These are phyloP conservation scores for Drosophila navojoa DNA, from an alignment of 1,140 invertebrate species.

Conservation along the genomic window DNA sequence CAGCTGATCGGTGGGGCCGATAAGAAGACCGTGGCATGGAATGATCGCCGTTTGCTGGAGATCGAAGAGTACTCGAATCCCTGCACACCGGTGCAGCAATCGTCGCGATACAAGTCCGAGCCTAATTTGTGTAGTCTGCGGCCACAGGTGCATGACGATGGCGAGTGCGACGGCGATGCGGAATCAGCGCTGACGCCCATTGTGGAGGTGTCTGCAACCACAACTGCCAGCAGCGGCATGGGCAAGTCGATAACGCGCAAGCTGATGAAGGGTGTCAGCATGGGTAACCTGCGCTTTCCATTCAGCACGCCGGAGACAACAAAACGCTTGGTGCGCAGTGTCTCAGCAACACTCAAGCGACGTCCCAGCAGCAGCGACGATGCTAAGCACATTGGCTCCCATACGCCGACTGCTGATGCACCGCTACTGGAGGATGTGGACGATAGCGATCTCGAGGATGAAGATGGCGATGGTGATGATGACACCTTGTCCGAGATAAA, in stretches of 20 bases:
- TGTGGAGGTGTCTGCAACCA: slow-evolving; percentile 46
- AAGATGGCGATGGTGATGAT: slow-evolving; percentile 45
- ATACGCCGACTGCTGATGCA: slow-evolving; percentile 27
- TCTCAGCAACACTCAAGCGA: slow-evolving; percentile 65
- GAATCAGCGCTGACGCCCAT: slow-evolving; percentile 61
- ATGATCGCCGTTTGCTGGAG: slow-evolving; percentile 66
- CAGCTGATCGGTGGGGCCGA: slow-evolving; percentile 55
- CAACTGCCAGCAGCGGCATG: slow-evolving; percentile 42
- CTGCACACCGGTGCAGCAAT: slow-evolving; percentile 72
- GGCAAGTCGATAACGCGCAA: slow-evolving; percentile 73
- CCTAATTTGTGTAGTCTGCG: slow-evolving; percentile 76
- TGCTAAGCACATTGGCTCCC: slow-evolving; percentile 33
- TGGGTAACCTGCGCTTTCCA: slow-evolving; percentile 76
- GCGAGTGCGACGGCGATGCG: slow-evolving; percentile 15
- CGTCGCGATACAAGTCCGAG: slow-evolving; percentile 78
- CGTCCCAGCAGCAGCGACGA: slow-evolving; percentile 63
- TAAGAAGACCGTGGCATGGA: slow-evolving; percentile 74
- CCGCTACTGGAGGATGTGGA: slow-evolving; percentile 64
- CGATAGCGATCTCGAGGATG: slow-evolving; percentile 58
- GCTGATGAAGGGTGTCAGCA: slow-evolving; percentile 83
- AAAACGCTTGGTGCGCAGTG: slow-evolving; percentile 73
- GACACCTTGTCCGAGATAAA: slow-evolving; percentile 62
- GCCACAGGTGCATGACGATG: slow-evolving; percentile 48
- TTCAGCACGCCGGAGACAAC: slow-evolving; percentile 79
- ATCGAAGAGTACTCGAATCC: slow-evolving; percentile 80